Base-by-base conservation (phyloP, 2,888 invertebrate species). In the Cyclophora punctaria region DNA sequence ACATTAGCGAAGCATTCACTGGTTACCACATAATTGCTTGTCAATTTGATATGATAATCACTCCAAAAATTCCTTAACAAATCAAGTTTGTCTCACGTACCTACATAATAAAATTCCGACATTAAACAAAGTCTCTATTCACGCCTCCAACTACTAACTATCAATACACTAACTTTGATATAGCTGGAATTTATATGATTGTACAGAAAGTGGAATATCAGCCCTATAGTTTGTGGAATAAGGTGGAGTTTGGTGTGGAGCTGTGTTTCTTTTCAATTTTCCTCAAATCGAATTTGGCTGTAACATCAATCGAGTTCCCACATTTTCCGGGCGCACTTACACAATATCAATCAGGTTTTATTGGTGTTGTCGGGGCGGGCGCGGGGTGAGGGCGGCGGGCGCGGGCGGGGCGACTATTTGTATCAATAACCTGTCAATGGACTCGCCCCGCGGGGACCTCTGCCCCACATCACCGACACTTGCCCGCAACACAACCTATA, bases 381-480 rank as follows among this genome's bases (percentile, higher is more conserved):
- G 63, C 68, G 68, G 69, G 67, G 58, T 54, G 55, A 48, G 59
- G 67, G 67, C 77, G 66, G 67, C 59, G 65, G 63, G 73, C 67
- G 75, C 74, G 73, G 73, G 65, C 71, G 78, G 75, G 70, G 66
- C 53, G 81, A 80, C 84, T 83, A 87, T 88, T 89, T 86, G 89
- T 87, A 87, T 88, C 89, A 87, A 86, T 89, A 88, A 88, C 89
- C 87, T 89, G 90, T 90, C 89, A 89, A 90, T 89, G 86, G 84
- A 73, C 80, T 77, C 74, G 77, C 79, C 71, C 83, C 80, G 67
- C 66, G 58, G 86, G 83, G 85, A 85, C 75, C 72, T 75, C 71
- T 75, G 77, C 74, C 76, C 78, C 71, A 71, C 69, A 71, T 51
- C 53, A 73, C 70, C 72, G 79, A 77, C 78, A 73, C 79, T 75